A percentile compares a stretch with the other conserved stretches of the same genome.
Conservation (phyloP, 2,797 vertebrate genomes). For the Darevskia mixta region DNA sequence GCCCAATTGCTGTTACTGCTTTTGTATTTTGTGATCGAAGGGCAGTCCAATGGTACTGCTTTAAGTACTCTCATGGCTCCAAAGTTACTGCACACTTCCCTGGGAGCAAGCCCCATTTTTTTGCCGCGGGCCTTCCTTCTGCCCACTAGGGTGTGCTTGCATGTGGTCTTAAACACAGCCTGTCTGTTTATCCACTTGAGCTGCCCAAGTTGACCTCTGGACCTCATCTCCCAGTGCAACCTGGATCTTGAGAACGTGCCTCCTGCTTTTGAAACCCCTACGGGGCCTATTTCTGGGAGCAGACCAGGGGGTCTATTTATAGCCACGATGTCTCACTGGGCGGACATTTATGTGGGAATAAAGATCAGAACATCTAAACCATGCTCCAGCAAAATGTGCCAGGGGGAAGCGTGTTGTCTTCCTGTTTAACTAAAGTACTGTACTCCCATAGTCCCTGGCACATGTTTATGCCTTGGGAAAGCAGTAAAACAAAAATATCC, state of each 20-base stretch:
- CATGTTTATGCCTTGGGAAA: conserved; percentile 55
- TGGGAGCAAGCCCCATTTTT: not conserved
- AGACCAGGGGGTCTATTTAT: conserved; percentile 28
- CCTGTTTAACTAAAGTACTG: conserved; percentile 43
- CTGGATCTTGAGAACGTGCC: conserved; percentile 14
- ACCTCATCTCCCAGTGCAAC: not conserved
- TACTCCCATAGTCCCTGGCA: conserved; percentile 28
- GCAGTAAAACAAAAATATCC: conserved; percentile 64
- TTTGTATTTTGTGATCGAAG: not conserved
- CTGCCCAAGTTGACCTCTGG: not conserved
- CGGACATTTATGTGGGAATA: conserved; percentile 20
- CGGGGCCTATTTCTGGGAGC: not conserved
- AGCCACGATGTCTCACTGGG: conserved; percentile 1
- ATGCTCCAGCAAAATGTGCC: not conserved
- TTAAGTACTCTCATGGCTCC: not conserved
- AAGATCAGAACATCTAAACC: conserved; percentile 34
- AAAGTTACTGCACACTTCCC: not conserved
- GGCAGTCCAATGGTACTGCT: not conserved
- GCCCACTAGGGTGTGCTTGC: not conserved
- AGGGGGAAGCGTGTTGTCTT: conserved; percentile 37
- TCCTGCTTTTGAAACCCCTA: not conserved
- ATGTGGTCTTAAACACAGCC: not conserved
- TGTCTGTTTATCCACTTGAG: not conserved
- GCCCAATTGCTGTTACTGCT: not conserved
- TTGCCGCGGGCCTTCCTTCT: not conserved